Conservation (phyloP, 1,140 invertebrate genomes). For the Atta texana region DNA sequence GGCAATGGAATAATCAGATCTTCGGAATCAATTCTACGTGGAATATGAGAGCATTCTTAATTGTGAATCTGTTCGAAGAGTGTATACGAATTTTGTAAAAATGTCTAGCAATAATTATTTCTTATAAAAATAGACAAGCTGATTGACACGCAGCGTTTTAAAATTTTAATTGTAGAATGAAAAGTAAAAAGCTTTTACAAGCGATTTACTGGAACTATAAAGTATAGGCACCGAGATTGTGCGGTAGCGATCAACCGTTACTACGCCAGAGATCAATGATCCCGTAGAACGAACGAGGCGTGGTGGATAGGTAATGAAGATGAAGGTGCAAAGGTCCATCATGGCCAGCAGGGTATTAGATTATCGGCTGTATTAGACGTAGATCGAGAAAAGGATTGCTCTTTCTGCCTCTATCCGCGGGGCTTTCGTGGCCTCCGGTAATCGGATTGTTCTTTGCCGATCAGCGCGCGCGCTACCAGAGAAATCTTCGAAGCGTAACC, state of each 20-base stretch:
- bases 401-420: conserved; percentile 41
- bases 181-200: background rate
- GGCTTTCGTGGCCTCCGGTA: conserved; percentile 21
- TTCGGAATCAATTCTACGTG: too few relatives aligned
- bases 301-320: conserved; percentile 73
- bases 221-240: conserved; percentile 57
- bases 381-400: conserved; percentile 66
- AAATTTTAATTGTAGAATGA: conserved; percentile 27
- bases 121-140: conserved; percentile 15
- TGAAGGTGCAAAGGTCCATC: conserved; percentile 75
- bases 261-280: conserved; percentile 68
- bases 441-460: conserved; percentile 58
- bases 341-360: conserved; percentile 62
- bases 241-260: conserved; percentile 57
- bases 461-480: conserved; percentile 21
- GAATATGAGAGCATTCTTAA: background rate
- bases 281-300: conserved; percentile 66
- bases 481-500: conserved; percentile 40
- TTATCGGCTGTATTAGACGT: conserved; percentile 70
- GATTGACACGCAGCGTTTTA: conserved; percentile 25
- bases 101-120: conserved; percentile 22
- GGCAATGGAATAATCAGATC: conserved; percentile 20
- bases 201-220: conserved; percentile 37
- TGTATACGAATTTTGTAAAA: background rate
- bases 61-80: background rate